Conservation (phyloP, 2,113 vertebrate genomes). For the Microcebus murinus region DNA sequence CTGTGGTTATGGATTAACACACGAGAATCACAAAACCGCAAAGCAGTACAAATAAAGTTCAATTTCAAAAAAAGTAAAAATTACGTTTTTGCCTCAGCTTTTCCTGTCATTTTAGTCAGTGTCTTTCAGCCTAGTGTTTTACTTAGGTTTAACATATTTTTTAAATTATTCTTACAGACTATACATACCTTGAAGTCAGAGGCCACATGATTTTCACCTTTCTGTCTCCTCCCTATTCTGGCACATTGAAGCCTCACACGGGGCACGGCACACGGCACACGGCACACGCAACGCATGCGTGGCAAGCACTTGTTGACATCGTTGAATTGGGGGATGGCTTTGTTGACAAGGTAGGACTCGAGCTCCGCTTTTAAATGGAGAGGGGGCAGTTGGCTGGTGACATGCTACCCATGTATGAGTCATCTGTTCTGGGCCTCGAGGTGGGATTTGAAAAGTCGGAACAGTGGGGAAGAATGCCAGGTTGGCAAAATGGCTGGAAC, state of each 20-base stretch:
- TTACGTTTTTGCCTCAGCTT: not conserved
- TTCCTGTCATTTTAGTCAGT: no score
- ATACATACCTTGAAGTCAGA: not conserved
- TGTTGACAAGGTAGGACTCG: not conserved
- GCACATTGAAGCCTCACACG: not conserved
- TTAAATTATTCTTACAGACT: not conserved
- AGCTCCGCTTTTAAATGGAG: not conserved
- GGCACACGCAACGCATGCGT: accelerated
- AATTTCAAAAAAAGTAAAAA: not conserved
- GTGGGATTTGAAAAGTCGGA: not conserved
- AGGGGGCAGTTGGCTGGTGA: not conserved
- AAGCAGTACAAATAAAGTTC: not conserved
- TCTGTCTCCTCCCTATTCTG: not conserved
- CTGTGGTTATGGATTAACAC: accelerated
- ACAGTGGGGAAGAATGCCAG: not conserved
- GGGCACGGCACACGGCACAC: no score
- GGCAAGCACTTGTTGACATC: accelerated
- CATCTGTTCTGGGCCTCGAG: conserved; percentile 15
- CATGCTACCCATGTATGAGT: not conserved
- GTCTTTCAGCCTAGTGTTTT: not conserved
- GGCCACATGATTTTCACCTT: accelerated
- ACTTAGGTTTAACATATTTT: not conserved
- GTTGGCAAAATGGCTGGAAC: not conserved
- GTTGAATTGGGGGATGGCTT: not conserved
- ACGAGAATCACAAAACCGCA: accelerated